Base-by-base conservation (phyloP, 2,113 vertebrate species). In the Pseudopipra pipra region DNA sequence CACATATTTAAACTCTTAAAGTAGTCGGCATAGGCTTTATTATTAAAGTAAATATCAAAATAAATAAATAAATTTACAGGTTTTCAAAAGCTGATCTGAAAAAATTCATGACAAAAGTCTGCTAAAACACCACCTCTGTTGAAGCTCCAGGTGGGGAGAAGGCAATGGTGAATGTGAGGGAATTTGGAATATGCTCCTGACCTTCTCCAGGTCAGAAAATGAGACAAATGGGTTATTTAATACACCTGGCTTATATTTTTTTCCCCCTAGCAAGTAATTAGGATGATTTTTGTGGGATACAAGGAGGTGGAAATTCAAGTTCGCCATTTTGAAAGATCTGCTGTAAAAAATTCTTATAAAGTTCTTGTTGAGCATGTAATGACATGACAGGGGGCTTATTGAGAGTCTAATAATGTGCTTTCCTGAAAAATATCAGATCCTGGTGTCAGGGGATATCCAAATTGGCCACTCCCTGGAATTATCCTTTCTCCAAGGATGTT, bases 191-290 rank as follows among this genome's bases (percentile, higher is more conserved):
- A 61, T 14, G 6, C 5, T 46, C 0, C 25, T 46, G 55, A 39
- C 24, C 8, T 63, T 73, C 86, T 5, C 58, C 22, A 73, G 35
- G 19, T 22, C 20, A 17, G 8, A 37, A 54, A 84, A 63, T 0
- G 3, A 81, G 5, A 10, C n/a, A 84, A 76, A 67, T 30, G 6
- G 56, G 14, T 55, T 76, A 31, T 41, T 9, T 39, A 31, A 17
- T 28, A n/a, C 4, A 43, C 5, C 1, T 2, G 0, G 2, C 46
- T 41, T 7, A 18, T 8, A 19, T 17, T 44, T 39, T 28, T 66
- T 77, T 85, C 55, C 55, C 37, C 23, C 19, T 25, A 20, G 8
- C 1, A 70, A 78, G 35, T n/a, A 47, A 56, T 52, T 44, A 47
- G 15, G 33, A n/a, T 33, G 17, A 63, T 47, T 59, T 65, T 56